These are phyloP conservation scores for Pelodytes ibericus DNA, from an alignment of 2,797 vertebrate genomes.

Conservation along the genomic window DNA sequence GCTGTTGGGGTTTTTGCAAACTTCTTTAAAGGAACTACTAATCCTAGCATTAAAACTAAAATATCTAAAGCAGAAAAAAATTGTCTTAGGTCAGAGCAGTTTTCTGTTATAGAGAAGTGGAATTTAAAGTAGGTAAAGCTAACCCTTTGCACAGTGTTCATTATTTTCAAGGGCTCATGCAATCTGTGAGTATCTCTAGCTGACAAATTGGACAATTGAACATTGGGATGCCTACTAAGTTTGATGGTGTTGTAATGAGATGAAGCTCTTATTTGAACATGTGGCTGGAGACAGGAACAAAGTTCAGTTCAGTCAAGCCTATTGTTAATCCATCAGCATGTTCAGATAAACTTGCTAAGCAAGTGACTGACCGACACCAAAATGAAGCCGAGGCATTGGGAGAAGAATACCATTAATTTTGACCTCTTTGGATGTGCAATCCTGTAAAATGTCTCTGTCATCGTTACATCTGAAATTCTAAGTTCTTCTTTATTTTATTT, in stretches of 20 bases:
- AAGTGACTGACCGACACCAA: slow-evolving; percentile 26
- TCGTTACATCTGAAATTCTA: slow-evolving; percentile 14
- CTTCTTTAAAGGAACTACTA: no score
- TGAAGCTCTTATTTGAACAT: slow-evolving; percentile 12
- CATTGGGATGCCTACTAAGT: slow-evolving; percentile 17
- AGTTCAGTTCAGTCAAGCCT: slow-evolving; percentile 6
- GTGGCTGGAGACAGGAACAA: slow-evolving; percentile 18
- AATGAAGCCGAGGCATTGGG: slow-evolving; percentile 7
- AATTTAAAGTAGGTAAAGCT: neutral
- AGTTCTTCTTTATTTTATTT: slow-evolving; percentile 14
- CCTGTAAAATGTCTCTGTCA: slow-evolving; percentile 20
- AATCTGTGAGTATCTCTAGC: slow-evolving; percentile 8
- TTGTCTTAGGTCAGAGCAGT: no score
- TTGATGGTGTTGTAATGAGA: slow-evolving; percentile 32
- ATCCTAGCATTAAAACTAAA: no score
- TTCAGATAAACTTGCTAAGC: slow-evolving; percentile 20
- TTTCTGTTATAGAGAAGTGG: no score
- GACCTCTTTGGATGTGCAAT: slow-evolving; percentile 32
- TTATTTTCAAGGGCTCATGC: slow-evolving; percentile 7
- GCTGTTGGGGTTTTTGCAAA: no score
- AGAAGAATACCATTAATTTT: slow-evolving; percentile 37
- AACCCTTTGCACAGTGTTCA: slow-evolving; percentile 7
- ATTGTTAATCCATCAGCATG: slow-evolving; percentile 37
- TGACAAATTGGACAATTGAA: slow-evolving; percentile 23
- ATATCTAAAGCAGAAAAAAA: no score